Evolutionary conservation across 1,140 invertebrate species (phyloP), one percentile per base, ranked within the genome.

Genomic region (Homalodisca vitripennis): DNA sequence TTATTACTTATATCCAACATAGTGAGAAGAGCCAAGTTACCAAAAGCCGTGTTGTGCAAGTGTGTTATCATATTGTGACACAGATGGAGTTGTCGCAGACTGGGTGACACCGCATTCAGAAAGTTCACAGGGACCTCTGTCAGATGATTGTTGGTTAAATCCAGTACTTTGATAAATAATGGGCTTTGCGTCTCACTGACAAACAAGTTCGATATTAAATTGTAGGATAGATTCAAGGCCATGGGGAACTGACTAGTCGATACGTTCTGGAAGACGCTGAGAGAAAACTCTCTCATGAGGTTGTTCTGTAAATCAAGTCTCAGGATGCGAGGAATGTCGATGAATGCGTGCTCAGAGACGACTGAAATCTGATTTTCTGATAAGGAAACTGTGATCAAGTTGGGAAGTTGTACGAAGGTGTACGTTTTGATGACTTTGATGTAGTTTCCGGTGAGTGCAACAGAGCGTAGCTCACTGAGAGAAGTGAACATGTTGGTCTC

Each of bases 1-100:
- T 95, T 95, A 74, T 89, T 84, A 60, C 87, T 83, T 46, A 94
- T 78, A 73, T 88, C 88, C 46, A 95, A 78, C 48, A 88, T 87
- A 79, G 94, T 92, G 71, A 94, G 79, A 67, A 84, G 82, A 41
- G 84, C 80, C 14, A 92, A 78, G 51, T 89, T 84, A 14, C 84
- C 85, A 75, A 94, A 91, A 2, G 86, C 86, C 73, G 87, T 87
- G 60, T 85, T 88, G 57, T 89, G 86, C 71, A 95, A 82, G n/a
- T 84, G 80, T 0, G 80, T 82, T 47, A 95, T 87, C 72, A 84
- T 81, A 76, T 95, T 95, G 77, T 89, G 86, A 0, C 89, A 88
- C 48, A 93, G 75, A 74, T 88, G 84, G 12, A 92, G 82, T 71
- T 87, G 84, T 74, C 86, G 81, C 69, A 92, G 77, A 1, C 86